phyloP scores from a whole-genome alignment of 30 jellyfish, hydroid and myxozoan genomes.

The Rhopilema esculentum region DNA sequence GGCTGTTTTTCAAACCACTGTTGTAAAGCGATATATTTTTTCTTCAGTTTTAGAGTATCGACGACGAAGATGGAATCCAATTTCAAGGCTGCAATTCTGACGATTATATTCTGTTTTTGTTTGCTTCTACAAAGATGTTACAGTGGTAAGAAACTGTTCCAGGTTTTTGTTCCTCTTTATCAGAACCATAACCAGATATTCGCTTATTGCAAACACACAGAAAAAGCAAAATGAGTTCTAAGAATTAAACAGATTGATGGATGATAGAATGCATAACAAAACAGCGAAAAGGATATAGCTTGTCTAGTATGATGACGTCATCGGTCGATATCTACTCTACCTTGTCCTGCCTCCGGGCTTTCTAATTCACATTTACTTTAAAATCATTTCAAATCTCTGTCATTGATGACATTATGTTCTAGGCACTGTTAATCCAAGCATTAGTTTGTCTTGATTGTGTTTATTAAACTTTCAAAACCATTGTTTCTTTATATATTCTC shows the following conservation, averaged over 20 bases:
- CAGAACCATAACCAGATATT: too few relatives aligned
- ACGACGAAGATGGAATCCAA: constrained; percentile 19
- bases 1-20: constrained; percentile 38
- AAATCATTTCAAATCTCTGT: background rate
- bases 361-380: too few relatives aligned
- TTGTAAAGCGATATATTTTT: background rate
- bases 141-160: constrained; percentile 16
- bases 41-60: constrained; percentile 13
- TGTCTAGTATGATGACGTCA: too few relatives aligned
- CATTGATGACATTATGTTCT: background rate
- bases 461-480: background rate
- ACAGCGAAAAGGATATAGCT: too few relatives aligned
- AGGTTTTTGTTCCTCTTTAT: background rate
- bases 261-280: too few relatives aligned
- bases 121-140: constrained; percentile 24
- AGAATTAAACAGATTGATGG: too few relatives aligned
- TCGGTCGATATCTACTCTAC: too few relatives aligned
- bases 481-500: background rate
- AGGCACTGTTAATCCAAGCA: background rate
- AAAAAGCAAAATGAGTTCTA: too few relatives aligned
- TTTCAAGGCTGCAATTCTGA: background rate
- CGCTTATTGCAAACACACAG: too few relatives aligned
- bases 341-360: too few relatives aligned
- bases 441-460: background rate
- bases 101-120: background rate